Evolutionary conservation across 1,140 invertebrate genomes (phyloP).

Genomic region (Scaptomyza pallida): DNA sequence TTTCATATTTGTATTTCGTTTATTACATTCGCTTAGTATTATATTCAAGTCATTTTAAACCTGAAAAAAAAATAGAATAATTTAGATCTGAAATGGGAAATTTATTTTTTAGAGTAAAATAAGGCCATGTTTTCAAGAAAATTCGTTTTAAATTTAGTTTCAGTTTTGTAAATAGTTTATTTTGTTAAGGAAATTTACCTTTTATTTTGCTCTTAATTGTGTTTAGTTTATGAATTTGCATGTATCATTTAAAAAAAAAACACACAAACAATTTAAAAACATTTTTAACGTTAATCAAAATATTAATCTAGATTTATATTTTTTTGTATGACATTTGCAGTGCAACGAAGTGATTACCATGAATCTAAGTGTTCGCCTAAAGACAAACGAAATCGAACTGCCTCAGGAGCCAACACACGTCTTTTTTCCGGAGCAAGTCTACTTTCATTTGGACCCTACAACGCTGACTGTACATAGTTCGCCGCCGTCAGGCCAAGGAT

Average conservation of each 20-base stretch:
- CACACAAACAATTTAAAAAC: conserved; percentile 17
- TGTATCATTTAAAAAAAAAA: conserved; percentile 24
- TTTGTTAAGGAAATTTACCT: not conserved
- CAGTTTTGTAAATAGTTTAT: too few species aligned
- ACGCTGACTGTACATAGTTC: conserved; percentile 63
- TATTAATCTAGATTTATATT: not conserved
- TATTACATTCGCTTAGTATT: too few species aligned
- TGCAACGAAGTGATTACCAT: conserved; percentile 84
- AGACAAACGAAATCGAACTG: conserved; percentile 85
- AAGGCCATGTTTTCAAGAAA: too few species aligned
- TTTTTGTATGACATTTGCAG: conserved; percentile 32
- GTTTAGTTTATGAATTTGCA: conserved; percentile 64
- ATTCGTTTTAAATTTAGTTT: too few species aligned
- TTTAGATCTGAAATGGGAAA: too few species aligned
- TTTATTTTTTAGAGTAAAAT: too few species aligned
- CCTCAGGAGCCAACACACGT: conserved; percentile 78
- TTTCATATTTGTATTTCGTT: too few species aligned
- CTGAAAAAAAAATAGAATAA: too few species aligned
- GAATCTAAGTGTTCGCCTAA: conserved; percentile 85
- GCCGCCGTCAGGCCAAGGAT: conserved; percentile 52
- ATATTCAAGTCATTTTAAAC: too few species aligned
- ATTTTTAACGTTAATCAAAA: conserved; percentile 12
- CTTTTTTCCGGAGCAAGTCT: conserved; percentile 78
- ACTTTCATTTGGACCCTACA: conserved; percentile 72
- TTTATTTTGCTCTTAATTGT: conserved; percentile 27